Evolutionary conservation across 2,888 invertebrate species (phyloP).

Genomic region (Ptychoptera albimana): DNA sequence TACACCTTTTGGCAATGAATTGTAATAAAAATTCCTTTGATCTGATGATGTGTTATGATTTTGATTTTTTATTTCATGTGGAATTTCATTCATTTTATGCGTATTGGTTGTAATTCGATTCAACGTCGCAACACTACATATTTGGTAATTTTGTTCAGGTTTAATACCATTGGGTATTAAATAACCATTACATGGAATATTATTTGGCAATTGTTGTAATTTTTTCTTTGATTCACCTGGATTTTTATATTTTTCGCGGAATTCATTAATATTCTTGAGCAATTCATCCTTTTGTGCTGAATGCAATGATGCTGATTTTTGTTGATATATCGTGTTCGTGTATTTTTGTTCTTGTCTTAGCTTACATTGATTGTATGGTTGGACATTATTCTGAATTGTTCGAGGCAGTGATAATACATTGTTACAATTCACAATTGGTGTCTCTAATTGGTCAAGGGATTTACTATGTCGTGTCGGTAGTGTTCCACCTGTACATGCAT

Average conservation of each 20-base stretch:
- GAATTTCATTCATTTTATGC: constrained; percentile 23
- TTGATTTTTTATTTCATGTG: constrained; percentile 28
- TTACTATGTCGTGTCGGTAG: constrained; percentile 64
- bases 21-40: constrained; percentile 17
- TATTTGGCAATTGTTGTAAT: constrained; percentile 9
- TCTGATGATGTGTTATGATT: constrained; percentile 17
- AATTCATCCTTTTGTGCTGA: constrained; percentile 36
- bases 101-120: constrained; percentile 12
- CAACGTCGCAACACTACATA: constrained; percentile 9
- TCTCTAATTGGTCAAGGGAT: constrained; percentile 56
- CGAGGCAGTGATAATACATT: constrained; percentile 11
- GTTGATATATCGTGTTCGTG: not conserved
- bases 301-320: constrained; percentile 15
- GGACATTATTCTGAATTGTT: constrained; percentile 3
- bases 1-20: constrained; percentile 29
- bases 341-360: constrained; percentile 6
- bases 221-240: constrained; percentile 28
- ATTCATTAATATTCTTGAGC: constrained; percentile 43
- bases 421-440: not conserved
- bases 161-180: constrained; percentile 1
- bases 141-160: not conserved
- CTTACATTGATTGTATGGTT: constrained; percentile 1
- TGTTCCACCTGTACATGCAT: constrained; percentile 23
- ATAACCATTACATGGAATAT: not conserved
- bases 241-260: constrained; percentile 45